These are phyloP conservation scores for Pteropus rufus DNA, from an alignment of 2,797 vertebrate species.

Conservation along the genomic window DNA sequence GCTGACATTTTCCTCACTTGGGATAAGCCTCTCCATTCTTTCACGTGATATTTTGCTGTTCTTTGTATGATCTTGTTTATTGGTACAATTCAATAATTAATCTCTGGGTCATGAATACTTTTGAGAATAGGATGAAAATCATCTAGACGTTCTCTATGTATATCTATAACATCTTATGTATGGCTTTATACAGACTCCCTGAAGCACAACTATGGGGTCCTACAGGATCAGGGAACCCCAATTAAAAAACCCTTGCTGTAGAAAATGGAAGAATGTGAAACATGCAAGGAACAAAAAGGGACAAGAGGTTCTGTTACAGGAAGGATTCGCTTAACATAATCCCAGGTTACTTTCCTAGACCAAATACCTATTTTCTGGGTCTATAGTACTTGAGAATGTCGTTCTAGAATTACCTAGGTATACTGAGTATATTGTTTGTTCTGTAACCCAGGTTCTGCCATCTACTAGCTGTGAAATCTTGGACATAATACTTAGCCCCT, in stretches of 20 bases:
- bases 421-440: neutral
- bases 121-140: slow-evolving; percentile 1
- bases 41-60: neutral
- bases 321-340: neutral
- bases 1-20: neutral
- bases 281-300: neutral
- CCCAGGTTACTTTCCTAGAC: neutral
- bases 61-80: neutral
- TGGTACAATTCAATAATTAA: neutral
- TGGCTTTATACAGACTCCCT: neutral
- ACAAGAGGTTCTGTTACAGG: neutral
- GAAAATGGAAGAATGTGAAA: slow-evolving; percentile 36
- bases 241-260: neutral
- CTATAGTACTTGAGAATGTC: neutral
- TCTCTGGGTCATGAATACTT: slow-evolving; percentile 13
- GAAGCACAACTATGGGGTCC: neutral
- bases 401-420: neutral
- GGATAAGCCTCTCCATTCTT: neutral
- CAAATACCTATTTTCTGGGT: slow-evolving; percentile 1
- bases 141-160: neutral
- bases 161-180: neutral
- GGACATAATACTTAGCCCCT: neutral
- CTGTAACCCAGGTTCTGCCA: neutral
- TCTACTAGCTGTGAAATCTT: neutral
- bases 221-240: neutral